A percentile compares a stretch with the other conserved stretches of the same genome.
phyloP scores from a whole-genome alignment of 2,797 vertebrate species.

The Spea hammondii region DNA sequence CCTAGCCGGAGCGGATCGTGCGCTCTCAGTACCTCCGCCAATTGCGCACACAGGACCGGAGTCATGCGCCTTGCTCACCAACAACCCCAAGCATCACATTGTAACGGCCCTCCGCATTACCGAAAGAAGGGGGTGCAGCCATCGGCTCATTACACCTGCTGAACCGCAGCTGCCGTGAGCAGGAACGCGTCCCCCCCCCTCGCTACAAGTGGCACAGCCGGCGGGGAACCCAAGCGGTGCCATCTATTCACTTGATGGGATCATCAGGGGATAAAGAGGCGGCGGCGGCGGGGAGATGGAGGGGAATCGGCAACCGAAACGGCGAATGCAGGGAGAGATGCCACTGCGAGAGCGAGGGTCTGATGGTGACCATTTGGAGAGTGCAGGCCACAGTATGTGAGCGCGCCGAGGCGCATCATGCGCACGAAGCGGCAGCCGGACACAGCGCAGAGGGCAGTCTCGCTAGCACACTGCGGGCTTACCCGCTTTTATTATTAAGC shows the following conservation, averaged over 20 bases:
- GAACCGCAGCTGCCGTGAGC: neutral
- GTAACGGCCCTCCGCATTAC: no score
- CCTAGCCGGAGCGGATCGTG: neutral
- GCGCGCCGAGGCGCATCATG: conserved; percentile 39
- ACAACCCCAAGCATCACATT: neutral
- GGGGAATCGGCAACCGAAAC: neutral
- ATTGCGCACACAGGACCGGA: conserved; percentile 35
- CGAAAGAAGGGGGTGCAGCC: no score
- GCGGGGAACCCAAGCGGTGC: conserved; percentile 19
- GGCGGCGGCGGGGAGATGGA: neutral
- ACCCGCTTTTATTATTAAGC: neutral
- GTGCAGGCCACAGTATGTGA: conserved; percentile 14
- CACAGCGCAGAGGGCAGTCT: neutral
- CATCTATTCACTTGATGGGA: neutral
- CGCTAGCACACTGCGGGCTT: neutral
- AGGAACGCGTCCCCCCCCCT: neutral
- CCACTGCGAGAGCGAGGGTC: neutral
- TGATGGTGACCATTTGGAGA: neutral
- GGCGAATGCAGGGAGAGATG: neutral
- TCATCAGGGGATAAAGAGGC: neutral
- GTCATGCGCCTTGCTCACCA: no score
- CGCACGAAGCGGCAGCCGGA: conserved; percentile 4
- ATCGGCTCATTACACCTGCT: neutral
- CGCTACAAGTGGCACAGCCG: conserved; percentile 26
- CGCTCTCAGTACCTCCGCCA: conserved; percentile 13